These are phyloP conservation scores for Sesia bembeciformis DNA, from an alignment of 2,888 invertebrate genomes.

Conservation along the genomic window DNA sequence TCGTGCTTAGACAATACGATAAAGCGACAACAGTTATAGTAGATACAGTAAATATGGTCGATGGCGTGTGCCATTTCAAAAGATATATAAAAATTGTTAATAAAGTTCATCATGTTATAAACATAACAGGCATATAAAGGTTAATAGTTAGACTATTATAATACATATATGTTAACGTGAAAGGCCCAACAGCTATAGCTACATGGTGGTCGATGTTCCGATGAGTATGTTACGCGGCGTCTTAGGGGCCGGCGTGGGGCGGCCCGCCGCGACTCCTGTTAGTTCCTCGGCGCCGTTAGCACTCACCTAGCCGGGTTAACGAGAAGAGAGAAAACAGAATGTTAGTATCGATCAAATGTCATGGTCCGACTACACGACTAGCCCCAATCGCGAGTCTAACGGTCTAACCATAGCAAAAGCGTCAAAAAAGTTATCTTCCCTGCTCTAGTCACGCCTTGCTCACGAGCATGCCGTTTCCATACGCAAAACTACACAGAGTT, in stretches of 20 bases:
- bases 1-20: constrained; percentile 65
- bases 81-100: constrained; percentile 56
- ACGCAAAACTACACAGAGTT: too few relatives aligned
- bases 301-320: constrained; percentile 86
- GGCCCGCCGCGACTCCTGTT: constrained; percentile 59
- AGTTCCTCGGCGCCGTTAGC: constrained; percentile 79
- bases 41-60: constrained; percentile 71
- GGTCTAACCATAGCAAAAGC: constrained; percentile 18
- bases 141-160: constrained; percentile 75
- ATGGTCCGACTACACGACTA: constrained; percentile 63
- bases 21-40: constrained; percentile 65
- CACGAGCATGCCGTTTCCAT: constrained; percentile 1
- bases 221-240: constrained; percentile 65
- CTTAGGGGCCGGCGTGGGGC: constrained; percentile 38
- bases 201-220: constrained; percentile 72
- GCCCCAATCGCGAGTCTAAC: constrained; percentile 46
- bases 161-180: constrained; percentile 71
- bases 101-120: constrained; percentile 72
- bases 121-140: constrained; percentile 75
- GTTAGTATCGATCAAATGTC: constrained; percentile 77
- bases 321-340: constrained; percentile 82
- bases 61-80: constrained; percentile 70
- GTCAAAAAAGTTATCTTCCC: too few relatives aligned
- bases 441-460: not conserved
- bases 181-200: constrained; percentile 73